Percentiles rank a stretch among this genome's conserved stretches.
Conservation (phyloP, 2,113 vertebrate species). For the Brevimyrus niger region DNA sequence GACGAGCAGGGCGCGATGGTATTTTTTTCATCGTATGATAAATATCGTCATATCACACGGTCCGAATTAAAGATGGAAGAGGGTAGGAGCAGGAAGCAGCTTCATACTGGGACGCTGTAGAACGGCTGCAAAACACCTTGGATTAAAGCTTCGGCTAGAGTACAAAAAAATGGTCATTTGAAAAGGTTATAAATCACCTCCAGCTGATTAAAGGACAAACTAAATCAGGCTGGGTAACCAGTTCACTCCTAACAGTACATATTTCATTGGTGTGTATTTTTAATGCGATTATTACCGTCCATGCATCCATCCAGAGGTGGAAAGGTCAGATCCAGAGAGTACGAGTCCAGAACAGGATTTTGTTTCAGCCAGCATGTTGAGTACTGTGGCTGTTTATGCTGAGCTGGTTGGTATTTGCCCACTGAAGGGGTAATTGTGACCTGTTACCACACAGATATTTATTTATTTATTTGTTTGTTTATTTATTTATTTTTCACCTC, state of each 20-base stretch:
- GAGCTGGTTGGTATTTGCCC: background rate
- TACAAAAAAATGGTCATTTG: background rate
- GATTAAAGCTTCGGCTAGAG: background rate
- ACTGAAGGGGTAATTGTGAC: background rate
- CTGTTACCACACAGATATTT: background rate
- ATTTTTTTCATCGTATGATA: no score
- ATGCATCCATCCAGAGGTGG: background rate
- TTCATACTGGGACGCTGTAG: background rate
- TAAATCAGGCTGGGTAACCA: background rate
- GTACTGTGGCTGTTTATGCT: no score
- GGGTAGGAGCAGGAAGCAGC: background rate
- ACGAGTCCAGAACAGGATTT: no score
- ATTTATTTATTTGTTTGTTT: no score
- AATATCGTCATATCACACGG: no score
- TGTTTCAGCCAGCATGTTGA: no score
- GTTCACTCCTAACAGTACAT: background rate
- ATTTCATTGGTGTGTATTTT: background rate
- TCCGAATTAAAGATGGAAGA: background rate
- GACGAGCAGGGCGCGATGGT: no score
- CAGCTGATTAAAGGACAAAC: background rate
- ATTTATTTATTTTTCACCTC: no score
- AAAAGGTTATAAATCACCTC: background rate
- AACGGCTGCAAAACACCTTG: background rate
- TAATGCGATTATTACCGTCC: background rate
- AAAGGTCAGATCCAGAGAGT: no score